Evolutionary conservation across 2,113 vertebrate genomes (phyloP), one percentile per base, ranked within the genome.

Genomic region (Austrofundulus limnaeus): DNA sequence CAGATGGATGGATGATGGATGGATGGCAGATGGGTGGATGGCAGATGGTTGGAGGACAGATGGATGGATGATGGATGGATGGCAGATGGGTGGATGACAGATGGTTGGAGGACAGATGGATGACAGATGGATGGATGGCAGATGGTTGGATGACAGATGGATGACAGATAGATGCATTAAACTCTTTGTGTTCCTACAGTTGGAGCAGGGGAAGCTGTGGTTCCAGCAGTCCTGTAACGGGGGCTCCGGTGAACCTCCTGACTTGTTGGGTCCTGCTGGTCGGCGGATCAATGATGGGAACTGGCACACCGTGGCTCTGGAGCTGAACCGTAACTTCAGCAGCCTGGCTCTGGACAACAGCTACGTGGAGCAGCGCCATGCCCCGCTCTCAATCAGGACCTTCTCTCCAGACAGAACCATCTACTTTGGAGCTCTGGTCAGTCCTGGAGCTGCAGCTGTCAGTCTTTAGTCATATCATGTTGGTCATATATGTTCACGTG

Each of bases 231-330:
- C 96, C 79, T 98, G 96, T 91, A 28, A 90, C 10, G 71, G 38
- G 20, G 61, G 42, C 17, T 51, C n/a, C 6, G 46, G 47, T 7
- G 73, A 81, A 2, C 89, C 89, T 54, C 93, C 94, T 0, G 95
- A 95, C 37, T 93, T 94, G 88, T 61, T 98, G 79, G 96, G 96
- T 9, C 94, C 97, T 85, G 98, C 96, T 0, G 94, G 95, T 39
- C 92, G 94, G 1, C 87, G 92, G 0, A 94, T 99, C 59, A 99
- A 94, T 0, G 97, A 99, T 0, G 97, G 97, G 20, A 93, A 85
- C 88, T 98, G 97, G 97, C 97, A 99, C 83, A 96, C 95, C 0
- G 94, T 98, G 71, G 93, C 92, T 45, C 87, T 98, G 77, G 97
- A 99, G 84, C 90, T 99, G 58, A 95, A 95, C 39, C 93, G 92